These are phyloP conservation scores for Heliconius erato DNA, from an alignment of 2,888 invertebrate species.

Conservation along the genomic window DNA sequence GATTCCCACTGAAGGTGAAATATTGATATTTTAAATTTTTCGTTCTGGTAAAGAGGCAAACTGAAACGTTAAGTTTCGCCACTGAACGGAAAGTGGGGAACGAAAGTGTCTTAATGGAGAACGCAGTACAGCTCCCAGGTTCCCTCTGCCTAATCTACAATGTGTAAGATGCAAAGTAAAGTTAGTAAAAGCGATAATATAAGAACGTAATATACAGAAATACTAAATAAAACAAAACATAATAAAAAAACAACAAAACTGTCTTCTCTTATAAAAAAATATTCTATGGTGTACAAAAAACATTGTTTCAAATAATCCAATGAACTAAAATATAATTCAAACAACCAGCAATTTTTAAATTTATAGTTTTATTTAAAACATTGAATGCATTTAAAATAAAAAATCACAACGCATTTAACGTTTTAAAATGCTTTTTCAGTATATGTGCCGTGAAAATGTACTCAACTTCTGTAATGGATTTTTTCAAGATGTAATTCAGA, in stretches of 20 bases:
- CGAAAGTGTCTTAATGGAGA: too few species aligned
- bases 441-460: too few species aligned
- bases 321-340: background rate
- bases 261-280: background rate
- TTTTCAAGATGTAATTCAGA: background rate
- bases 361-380: background rate
- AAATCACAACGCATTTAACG: background rate
- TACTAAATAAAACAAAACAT: background rate
- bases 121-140: too few species aligned
- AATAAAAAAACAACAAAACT: background rate
- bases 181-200: too few species aligned
- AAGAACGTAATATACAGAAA: background rate
- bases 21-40: too few species aligned
- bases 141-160: too few species aligned
- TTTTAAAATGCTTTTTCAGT: background rate
- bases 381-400: too few species aligned
- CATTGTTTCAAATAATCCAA: background rate
- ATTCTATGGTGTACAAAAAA: background rate
- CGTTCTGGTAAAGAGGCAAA: background rate
- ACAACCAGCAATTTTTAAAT: background rate
- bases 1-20: too few species aligned
- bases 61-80: too few species aligned
- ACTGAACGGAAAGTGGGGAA: too few species aligned
- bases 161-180: too few species aligned
- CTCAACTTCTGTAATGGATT: background rate